Conservation (phyloP, 2,888 invertebrate species). For the Callyntrura guangdongensis region DNA sequence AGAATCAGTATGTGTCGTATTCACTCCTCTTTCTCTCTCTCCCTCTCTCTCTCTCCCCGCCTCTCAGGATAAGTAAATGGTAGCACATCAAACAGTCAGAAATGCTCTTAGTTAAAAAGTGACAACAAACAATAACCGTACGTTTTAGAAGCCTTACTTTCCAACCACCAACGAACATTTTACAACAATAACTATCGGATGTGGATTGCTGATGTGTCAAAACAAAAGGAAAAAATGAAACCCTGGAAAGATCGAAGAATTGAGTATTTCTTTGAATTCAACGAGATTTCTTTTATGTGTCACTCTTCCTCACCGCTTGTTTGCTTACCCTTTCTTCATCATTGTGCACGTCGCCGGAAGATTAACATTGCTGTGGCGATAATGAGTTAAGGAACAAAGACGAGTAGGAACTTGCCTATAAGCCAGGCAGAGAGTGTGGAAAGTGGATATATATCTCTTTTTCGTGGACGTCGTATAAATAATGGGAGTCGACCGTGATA, state of each 20-base stretch:
- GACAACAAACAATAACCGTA: constrained; percentile 63
- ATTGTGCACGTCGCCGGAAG: no score
- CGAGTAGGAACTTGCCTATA: no score
- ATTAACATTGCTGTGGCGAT: no score
- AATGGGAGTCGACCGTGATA: no score
- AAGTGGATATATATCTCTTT: no score
- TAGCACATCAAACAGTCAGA: constrained; percentile 34
- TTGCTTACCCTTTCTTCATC: not conserved
- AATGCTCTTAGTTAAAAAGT: constrained; percentile 40
- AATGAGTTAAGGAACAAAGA: no score
- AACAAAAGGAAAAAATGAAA: constrained; percentile 47
- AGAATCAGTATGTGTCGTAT: constrained; percentile 37
- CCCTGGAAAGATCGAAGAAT: constrained; percentile 21
- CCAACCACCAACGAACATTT: constrained; percentile 47
- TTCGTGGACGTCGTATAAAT: no score
- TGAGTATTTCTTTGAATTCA: not conserved
- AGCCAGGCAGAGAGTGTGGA: no score
- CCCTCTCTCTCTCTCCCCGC: not conserved
- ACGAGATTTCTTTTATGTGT: not conserved
- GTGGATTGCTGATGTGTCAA: constrained; percentile 2
- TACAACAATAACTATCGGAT: constrained; percentile 18
- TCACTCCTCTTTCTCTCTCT: not conserved
- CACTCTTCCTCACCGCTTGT: no score
- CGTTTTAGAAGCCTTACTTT: constrained; percentile 6
- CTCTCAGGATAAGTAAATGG: constrained; percentile 3